Base-by-base conservation (phyloP, 1,140 invertebrate genomes). In the Stenopsyche tienmushanensis region DNA sequence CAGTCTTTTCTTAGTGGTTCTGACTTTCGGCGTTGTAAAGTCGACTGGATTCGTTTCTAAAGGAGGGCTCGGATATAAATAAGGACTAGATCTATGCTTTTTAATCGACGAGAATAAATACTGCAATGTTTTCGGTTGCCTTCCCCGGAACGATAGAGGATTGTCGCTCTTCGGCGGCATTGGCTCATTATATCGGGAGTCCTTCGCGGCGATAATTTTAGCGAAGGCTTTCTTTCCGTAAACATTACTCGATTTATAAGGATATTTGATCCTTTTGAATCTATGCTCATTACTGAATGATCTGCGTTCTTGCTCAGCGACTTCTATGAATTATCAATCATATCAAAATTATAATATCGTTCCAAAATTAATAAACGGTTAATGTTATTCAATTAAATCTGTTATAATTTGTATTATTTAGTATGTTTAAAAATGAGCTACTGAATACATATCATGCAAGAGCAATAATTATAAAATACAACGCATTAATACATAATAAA, bases 1-100 rank as follows among this genome's bases (percentile, higher is more conserved):
- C 59, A 80, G 76, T 72, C 77, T 78, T 65, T 62, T 68, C 26
- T 52, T 13, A 3, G 59, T 70, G 0, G 67, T 64, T 7, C 17
- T 52, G 1, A 42, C 18, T 25, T 54, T 64, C 1, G 25, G 7
- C 0, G 60, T 60, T 1, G 64, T 60, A 21, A 66, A 64, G 13
- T 65, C 67, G 9, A 58, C 15, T 2, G 18, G 15, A n/a, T 23
- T 59, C 15, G 18, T 15, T 15, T 34, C 39, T 7, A 63, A 29
- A 8, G 60, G 60, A 9, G 60, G 47, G 25, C 44, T 63, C 13
- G 60, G 60, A 41, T 20, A 50, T 18, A 63, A 23, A 53, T 34
- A 63, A 24, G 29, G 29, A 44, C 20, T 50, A 50, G 60, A 50
- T 55, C 26, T 39, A 2, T 18, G 53, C 23, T 64, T 70, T 8